Conservation (phyloP, 2,797 vertebrate genomes). For the Diplodus sargus region DNA sequence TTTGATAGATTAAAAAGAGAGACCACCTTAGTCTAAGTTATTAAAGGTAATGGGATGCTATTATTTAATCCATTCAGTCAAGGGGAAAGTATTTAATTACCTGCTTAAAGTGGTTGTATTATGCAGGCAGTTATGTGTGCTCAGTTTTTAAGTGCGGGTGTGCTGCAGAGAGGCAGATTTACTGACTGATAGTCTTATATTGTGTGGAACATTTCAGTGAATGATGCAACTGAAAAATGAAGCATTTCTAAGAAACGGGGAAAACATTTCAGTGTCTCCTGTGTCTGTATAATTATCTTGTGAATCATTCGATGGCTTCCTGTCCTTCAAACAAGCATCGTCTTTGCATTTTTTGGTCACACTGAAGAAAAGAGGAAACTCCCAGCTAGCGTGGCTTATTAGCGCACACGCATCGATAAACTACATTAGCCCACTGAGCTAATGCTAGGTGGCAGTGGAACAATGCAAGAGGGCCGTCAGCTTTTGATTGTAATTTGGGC, state of each 20-base stretch:
- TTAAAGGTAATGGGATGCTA: not conserved
- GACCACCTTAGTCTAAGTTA: not conserved
- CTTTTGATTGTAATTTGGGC: constrained; percentile 82
- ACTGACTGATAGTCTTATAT: not conserved
- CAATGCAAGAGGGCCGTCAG: constrained; percentile 55
- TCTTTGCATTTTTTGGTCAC: constrained; percentile 9
- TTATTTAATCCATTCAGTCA: not conserved
- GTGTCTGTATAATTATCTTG: not conserved
- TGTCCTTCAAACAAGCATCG: not conserved
- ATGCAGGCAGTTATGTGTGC: not conserved
- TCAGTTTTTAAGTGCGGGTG: constrained; percentile 7
- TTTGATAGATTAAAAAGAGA: not conserved
- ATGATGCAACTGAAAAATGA: not conserved
- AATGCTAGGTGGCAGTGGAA: constrained; percentile 53
- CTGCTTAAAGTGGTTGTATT: not conserved
- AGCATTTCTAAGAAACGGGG: not conserved
- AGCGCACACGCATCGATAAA: constrained; percentile 19
- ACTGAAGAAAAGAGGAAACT: constrained; percentile 3
- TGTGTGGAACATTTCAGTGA: constrained; percentile 10
- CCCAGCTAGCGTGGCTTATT: constrained; percentile 14
- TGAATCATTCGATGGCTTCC: not conserved
- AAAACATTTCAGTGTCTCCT: not conserved
- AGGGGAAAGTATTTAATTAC: not conserved
- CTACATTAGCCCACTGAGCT: constrained; percentile 31
- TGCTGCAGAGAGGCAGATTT: not conserved